Conservation (phyloP, 2,113 vertebrate genomes). For the Lycaon pictus region DNA sequence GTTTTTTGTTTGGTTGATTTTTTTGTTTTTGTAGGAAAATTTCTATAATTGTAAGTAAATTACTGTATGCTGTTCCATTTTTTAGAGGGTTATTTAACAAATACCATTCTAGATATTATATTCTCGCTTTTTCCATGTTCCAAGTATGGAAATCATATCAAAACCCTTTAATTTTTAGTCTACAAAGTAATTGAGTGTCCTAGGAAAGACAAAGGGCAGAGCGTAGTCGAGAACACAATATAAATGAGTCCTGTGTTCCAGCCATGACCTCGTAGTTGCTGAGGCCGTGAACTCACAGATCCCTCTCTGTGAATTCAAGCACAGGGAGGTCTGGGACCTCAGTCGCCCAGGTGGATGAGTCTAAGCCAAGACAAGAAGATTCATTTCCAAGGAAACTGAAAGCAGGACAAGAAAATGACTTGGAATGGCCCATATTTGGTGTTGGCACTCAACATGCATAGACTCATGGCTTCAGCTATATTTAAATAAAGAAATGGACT, state of each 20-base stretch:
- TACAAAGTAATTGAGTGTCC: constrained; percentile 44
- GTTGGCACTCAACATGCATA: neutral
- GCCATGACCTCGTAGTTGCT: neutral
- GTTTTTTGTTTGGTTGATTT: neutral
- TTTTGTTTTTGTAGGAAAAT: constrained; percentile 26
- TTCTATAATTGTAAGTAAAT: neutral
- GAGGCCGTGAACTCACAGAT: neutral
- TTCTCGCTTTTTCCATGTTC: neutral
- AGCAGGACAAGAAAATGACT: neutral
- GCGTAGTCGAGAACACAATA: neutral
- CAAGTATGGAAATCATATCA: neutral
- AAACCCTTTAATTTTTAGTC: neutral
- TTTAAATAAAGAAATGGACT: neutral
- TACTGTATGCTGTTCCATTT: neutral
- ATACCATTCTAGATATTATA: neutral
- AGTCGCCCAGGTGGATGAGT: neutral
- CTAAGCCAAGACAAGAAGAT: neutral
- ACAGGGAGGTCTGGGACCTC: neutral
- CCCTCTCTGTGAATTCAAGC: neutral
- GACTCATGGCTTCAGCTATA: neutral
- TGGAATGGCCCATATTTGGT: neutral
- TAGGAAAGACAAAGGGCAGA: neutral
- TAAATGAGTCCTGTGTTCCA: neutral
- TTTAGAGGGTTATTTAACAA: neutral
- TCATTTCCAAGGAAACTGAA: constrained; percentile 43